Evolutionary conservation across 2,797 vertebrate genomes (phyloP).

Genomic region (Pampus argenteus): DNA sequence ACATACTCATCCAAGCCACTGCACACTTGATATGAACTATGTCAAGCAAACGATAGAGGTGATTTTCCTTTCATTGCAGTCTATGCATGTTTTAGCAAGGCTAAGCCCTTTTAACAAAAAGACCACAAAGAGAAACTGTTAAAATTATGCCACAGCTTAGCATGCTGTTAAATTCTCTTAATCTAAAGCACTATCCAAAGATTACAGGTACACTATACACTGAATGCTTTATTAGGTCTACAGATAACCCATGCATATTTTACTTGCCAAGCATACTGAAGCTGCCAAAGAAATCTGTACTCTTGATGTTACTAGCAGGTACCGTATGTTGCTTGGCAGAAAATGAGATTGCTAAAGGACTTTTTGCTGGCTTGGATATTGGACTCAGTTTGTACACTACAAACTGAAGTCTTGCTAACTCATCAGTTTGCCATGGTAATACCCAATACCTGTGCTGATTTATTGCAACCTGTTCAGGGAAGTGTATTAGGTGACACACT

Average conservation of each 20-base stretch:
- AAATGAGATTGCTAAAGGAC: constrained; percentile 37
- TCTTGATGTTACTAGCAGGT: constrained; percentile 42
- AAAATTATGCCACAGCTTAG: background rate
- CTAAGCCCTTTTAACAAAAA: constrained; percentile 28
- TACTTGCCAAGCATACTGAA: constrained; percentile 28
- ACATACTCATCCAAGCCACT: constrained; percentile 48
- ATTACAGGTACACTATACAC: constrained; percentile 26
- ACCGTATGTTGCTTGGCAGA: constrained; percentile 56
- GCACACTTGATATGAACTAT: constrained; percentile 65
- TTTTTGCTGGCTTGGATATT: constrained; percentile 56
- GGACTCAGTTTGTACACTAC: constrained; percentile 39
- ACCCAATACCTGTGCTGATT: constrained; percentile 36
- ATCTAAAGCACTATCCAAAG: constrained; percentile 25
- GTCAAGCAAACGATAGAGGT: constrained; percentile 50
- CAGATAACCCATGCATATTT: constrained; percentile 45
- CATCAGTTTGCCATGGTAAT: constrained; percentile 52
- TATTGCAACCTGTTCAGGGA: constrained; percentile 50
- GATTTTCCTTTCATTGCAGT: constrained; percentile 51
- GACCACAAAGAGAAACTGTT: constrained; percentile 30
- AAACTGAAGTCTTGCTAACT: constrained; percentile 49
- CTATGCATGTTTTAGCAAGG: constrained; percentile 26
- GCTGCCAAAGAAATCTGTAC: constrained; percentile 46
- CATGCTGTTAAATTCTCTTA: constrained; percentile 15
- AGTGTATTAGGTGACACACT: background rate
- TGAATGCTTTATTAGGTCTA: constrained; percentile 37